Evolutionary conservation across 2,113 vertebrate genomes (phyloP).

Genomic region (Himantopus leucocephalus): DNA sequence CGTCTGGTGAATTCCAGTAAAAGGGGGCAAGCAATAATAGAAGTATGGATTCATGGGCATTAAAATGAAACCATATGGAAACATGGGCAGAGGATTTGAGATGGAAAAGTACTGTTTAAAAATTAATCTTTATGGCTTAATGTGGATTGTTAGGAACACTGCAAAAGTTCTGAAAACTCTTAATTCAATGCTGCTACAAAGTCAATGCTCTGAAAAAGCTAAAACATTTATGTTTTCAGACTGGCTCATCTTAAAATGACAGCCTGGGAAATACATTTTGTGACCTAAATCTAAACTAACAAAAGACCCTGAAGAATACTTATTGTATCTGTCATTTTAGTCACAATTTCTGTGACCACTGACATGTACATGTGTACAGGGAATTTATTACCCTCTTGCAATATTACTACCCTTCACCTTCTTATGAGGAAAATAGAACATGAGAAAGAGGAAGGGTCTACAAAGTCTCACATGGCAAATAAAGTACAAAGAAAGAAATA

Average conservation of each 20-base stretch:
- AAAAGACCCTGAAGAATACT: not conserved
- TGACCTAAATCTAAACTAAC: conserved; percentile 28
- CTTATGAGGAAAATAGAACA: not conserved
- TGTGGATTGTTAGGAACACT: not conserved
- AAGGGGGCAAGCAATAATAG: conserved; percentile 7
- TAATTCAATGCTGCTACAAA: not conserved
- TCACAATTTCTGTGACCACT: conserved; percentile 15
- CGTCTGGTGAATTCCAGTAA: not conserved
- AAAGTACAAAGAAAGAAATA: not conserved
- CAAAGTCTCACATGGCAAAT: not conserved
- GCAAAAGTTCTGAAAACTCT: conserved; percentile 16
- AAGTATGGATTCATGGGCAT: not conserved
- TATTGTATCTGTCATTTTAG: not conserved
- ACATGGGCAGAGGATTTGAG: not conserved
- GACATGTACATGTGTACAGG: not conserved
- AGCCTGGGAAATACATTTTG: not conserved
- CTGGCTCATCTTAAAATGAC: not conserved
- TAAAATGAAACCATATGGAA: conserved; percentile 61
- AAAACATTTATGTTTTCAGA: not conserved
- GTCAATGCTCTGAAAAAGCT: not conserved
- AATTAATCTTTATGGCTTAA: conserved; percentile 37
- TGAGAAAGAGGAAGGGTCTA: not conserved
- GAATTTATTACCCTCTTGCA: not conserved
- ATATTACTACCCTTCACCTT: not conserved
- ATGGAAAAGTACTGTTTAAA: conserved; percentile 39